A percentile compares a stretch with the other conserved stretches of the same genome.
Evolutionary conservation across 92 coral and sea anemone species (phyloP).

Genomic region (Epizoanthus rinbou): DNA sequence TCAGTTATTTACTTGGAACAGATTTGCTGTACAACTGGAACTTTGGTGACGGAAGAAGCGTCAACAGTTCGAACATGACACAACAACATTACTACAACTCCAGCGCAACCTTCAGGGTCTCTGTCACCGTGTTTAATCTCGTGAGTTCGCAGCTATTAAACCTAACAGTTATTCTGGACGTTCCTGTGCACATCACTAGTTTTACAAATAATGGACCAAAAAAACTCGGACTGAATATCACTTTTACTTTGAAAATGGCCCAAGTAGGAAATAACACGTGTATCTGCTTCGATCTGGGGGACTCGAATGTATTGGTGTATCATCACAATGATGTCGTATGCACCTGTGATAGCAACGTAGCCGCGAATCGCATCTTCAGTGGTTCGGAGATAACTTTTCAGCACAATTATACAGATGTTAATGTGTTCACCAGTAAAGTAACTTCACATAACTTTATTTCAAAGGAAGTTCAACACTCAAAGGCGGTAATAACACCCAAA

Average conservation of each 20-base stretch:
- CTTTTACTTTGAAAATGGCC: not conserved
- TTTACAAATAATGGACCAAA: not conserved
- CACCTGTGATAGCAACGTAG: not conserved
- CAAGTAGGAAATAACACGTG: slow-evolving; percentile 6
- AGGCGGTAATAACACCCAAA: not conserved
- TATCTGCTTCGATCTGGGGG: not conserved
- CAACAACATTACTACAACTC: not conserved
- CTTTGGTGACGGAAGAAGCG: slow-evolving; percentile 2
- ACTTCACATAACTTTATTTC: not conserved
- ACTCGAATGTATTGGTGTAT: not conserved
- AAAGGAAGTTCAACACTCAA: not conserved
- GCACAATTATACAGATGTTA: not conserved
- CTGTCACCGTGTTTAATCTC: not conserved
- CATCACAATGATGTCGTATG: not conserved
- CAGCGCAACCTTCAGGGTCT: not conserved
- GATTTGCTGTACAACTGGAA: not conserved
- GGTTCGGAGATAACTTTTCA: not conserved
- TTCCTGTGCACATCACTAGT: not conserved
- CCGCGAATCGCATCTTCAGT: not conserved
- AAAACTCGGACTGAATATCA: not conserved
- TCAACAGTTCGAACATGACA: not conserved
- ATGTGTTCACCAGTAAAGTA: not conserved
- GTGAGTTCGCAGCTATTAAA: not conserved
- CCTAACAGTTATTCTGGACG: not conserved
- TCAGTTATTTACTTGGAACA: not conserved